Conservation (phyloP, 2,113 vertebrate species). For the Amazona vittata region DNA sequence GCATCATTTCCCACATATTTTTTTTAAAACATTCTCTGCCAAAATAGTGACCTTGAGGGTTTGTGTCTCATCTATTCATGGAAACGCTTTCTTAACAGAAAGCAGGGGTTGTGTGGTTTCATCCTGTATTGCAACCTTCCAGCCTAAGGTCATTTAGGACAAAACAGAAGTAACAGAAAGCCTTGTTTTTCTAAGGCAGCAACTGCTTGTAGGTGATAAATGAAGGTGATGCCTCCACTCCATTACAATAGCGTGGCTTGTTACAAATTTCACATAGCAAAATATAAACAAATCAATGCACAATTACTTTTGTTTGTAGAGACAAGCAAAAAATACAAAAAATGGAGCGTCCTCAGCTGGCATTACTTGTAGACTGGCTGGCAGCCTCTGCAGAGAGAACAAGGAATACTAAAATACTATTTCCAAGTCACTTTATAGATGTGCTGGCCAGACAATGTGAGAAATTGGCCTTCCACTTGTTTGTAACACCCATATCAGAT, state of each 20-base stretch:
- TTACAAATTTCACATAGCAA: not conserved
- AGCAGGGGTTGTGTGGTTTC: not conserved
- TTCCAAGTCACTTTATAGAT: not conserved
- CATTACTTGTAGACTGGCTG: not conserved
- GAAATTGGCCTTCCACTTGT: not conserved
- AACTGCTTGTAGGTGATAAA: not conserved
- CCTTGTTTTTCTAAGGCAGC: not conserved
- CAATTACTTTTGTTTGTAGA: not conserved
- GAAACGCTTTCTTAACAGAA: not conserved
- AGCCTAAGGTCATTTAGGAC: not conserved
- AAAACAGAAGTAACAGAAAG: not conserved
- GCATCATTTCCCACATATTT: not conserved
- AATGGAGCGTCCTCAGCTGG: not conserved
- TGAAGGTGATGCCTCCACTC: not conserved
- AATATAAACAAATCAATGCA: not conserved
- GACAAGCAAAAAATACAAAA: not conserved
- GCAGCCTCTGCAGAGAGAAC: not conserved
- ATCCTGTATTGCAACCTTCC: not conserved
- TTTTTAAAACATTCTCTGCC: not conserved
- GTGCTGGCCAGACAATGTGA: not conserved
- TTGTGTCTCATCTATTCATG: not conserved
- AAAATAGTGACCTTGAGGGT: not conserved
- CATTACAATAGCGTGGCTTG: not conserved
- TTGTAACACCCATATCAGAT: not conserved
- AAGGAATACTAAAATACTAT: not conserved